These are phyloP conservation scores for Paragorgia papillata DNA, from an alignment of 92 coral and sea anemone genomes.

Conservation along the genomic window DNA sequence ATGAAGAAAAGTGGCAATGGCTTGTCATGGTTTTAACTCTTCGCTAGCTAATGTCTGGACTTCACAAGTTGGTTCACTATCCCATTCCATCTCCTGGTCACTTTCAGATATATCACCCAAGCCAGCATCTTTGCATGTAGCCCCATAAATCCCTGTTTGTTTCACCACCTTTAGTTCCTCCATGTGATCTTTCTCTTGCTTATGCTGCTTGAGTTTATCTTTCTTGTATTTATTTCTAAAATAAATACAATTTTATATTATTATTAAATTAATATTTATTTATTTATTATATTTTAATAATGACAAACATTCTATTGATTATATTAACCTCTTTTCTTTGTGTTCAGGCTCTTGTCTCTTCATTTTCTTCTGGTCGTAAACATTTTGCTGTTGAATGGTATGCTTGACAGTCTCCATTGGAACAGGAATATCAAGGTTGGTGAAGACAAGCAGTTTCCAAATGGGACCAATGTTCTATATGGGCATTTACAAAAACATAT, in stretches of 20 bases:
- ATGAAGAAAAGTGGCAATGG: conserved; percentile 29
- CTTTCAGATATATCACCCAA: conserved; percentile 22
- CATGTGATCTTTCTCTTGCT: conserved; percentile 37
- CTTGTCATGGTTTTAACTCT: conserved; percentile 3
- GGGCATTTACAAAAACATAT: conserved; percentile 12
- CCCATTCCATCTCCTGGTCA: conserved; percentile 16
- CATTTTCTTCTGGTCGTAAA: conserved; percentile 33
- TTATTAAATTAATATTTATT: not conserved
- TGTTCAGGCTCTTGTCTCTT: conserved; percentile 41
- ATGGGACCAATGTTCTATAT: conserved; percentile 32
- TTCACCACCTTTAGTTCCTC: conserved; percentile 38
- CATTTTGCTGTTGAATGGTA: conserved; percentile 47
- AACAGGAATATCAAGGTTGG: conserved; percentile 23
- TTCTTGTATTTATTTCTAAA: no score
- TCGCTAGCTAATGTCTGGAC: no score
- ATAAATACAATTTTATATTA: not conserved
- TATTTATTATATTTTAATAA: no score
- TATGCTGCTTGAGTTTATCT: conserved; percentile 26
- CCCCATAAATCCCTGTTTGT: conserved; percentile 23
- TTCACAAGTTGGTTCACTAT: conserved; percentile 14
- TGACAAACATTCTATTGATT: no score
- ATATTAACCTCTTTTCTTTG: conserved; percentile 19
- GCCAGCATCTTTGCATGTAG: conserved; percentile 15
- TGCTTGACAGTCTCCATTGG: conserved; percentile 37
- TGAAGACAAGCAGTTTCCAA: not conserved